Percentiles rank a stretch among this genome's conserved stretches.
These are phyloP conservation scores for Drosophila pectinifera DNA, from an alignment of 1,140 invertebrate species.

Conservation along the genomic window DNA sequence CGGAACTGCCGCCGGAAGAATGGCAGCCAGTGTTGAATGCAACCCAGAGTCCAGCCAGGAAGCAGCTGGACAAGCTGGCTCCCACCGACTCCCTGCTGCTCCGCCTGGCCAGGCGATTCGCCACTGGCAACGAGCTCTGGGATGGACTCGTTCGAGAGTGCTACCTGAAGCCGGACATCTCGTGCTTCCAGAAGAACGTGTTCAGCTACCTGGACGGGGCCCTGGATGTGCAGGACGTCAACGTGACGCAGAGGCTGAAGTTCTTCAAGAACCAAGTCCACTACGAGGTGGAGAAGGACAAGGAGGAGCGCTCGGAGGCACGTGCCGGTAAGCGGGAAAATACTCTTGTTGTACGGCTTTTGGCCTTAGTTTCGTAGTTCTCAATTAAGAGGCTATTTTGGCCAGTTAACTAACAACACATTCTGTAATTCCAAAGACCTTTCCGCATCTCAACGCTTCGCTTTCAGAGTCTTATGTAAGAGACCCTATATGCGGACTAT, in stretches of 20 bases:
- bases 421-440: background rate
- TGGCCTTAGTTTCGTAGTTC: too few species aligned
- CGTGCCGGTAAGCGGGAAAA: conserved; percentile 74
- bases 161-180: conserved; percentile 87
- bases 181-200: conserved; percentile 91
- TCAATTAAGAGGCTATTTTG: too few species aligned
- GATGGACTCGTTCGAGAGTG: conserved; percentile 90
- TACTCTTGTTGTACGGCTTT: too few species aligned
- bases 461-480: conserved; percentile 32
- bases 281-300: conserved; percentile 85
- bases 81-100: conserved; percentile 65
- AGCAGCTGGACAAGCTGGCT: conserved; percentile 3
- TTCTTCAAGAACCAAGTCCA: conserved; percentile 89
- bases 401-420: background rate
- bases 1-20: conserved; percentile 41
- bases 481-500: conserved; percentile 23
- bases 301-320: conserved; percentile 38
- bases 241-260: conserved; percentile 89
- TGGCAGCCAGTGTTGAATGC: conserved; percentile 64
- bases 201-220: conserved; percentile 89
- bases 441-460: conserved; percentile 14
- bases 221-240: conserved; percentile 88
- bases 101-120: conserved; percentile 81
- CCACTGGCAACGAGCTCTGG: conserved; percentile 89
- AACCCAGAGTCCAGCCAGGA: conserved; percentile 25